phyloP scores from a whole-genome alignment of 2,888 invertebrate species.

The Nipponacmea schrenckii region DNA sequence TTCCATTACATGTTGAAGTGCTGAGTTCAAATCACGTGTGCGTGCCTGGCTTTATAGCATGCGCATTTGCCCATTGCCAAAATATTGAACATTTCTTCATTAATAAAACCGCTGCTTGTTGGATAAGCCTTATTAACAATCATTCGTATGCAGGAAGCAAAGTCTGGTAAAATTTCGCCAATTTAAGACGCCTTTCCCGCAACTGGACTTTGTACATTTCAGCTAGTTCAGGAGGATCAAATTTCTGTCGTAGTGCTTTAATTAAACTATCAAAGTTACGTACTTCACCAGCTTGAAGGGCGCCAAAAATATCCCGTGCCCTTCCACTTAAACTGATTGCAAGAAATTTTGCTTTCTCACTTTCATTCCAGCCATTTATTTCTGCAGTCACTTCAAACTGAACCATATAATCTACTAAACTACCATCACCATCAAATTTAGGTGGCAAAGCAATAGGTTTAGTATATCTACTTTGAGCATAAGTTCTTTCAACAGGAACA shows the following conservation, averaged over 20 bases:
- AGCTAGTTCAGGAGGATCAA: background rate
- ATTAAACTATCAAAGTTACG: too few relatives aligned
- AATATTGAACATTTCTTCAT: background rate
- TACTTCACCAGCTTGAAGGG: too few relatives aligned
- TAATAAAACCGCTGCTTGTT: background rate
- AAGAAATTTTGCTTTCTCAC: conserved; percentile 2
- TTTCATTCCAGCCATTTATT: conserved; percentile 10
- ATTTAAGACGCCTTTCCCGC: background rate
- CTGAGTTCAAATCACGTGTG: background rate
- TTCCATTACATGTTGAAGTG: background rate
- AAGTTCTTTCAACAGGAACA: too few relatives aligned
- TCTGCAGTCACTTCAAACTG: background rate
- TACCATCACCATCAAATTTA: background rate
- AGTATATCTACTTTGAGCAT: too few relatives aligned
- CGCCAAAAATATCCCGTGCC: too few relatives aligned
- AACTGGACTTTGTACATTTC: background rate
- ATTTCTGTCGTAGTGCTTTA: too few relatives aligned
- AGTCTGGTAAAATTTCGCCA: background rate
- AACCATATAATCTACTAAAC: background rate
- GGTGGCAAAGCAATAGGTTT: conserved; percentile 2
- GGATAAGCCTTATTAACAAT: background rate
- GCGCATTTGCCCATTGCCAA: background rate
- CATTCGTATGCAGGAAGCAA: background rate
- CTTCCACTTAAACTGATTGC: too few relatives aligned
- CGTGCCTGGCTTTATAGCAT: background rate